Evolutionary conservation across 2,113 vertebrate genomes (phyloP).

Genomic region (Proterorhinus semilunaris): DNA sequence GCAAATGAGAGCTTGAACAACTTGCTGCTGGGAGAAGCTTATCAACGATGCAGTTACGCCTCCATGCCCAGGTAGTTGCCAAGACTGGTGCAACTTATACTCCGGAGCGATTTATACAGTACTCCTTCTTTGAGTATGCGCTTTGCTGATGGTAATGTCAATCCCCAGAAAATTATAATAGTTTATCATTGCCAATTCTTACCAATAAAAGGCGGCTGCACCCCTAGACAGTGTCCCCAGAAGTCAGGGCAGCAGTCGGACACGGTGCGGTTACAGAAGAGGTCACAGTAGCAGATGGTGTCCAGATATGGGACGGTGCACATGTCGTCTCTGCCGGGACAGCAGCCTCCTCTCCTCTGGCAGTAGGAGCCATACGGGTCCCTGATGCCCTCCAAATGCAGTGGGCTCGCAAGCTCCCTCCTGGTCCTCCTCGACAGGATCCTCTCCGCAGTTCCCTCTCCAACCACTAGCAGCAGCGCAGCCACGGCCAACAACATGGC

Average conservation of each 20-base stretch:
- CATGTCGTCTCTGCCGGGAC: slow-evolving; percentile 83
- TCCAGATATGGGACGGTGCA: slow-evolving; percentile 92
- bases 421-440: slow-evolving; percentile 56
- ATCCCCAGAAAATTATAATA: neutral
- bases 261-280: slow-evolving; percentile 96
- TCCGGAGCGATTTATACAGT: no score
- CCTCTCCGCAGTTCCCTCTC: slow-evolving; percentile 43
- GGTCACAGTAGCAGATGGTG: slow-evolving; percentile 95
- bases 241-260: slow-evolving; percentile 98
- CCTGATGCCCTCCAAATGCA: slow-evolving; percentile 86
- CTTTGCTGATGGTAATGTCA: neutral
- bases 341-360: slow-evolving; percentile 84
- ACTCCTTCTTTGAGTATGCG: neutral
- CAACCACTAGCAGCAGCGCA: slow-evolving; percentile 69
- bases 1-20: no score
- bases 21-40: no score
- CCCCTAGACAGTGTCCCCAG: slow-evolving; percentile 91
- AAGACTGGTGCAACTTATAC: no score
- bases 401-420: slow-evolving; percentile 77
- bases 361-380: slow-evolving; percentile 89
- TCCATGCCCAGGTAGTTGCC: no score
- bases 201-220: slow-evolving; percentile 78
- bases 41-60: no score
- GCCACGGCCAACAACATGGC: slow-evolving; percentile 44
- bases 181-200: slow-evolving; percentile 22